These are phyloP conservation scores for Aselliscus stoliczkanus DNA, from an alignment of 2,797 vertebrate genomes.

Conservation along the genomic window DNA sequence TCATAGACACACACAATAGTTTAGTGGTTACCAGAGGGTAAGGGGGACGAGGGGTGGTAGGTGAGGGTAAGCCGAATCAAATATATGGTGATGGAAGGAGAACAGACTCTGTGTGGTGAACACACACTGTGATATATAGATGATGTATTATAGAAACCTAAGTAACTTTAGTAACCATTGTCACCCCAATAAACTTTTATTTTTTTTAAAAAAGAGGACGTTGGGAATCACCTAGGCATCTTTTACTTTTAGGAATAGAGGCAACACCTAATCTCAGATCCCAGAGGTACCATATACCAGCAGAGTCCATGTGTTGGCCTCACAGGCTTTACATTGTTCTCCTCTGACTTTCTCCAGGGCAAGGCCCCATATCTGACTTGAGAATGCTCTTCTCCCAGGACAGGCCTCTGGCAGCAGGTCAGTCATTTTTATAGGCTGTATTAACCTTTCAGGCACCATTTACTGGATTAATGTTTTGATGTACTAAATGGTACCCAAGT, in stretches of 20 bases:
- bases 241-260: conserved; percentile 29
- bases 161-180: too few relatives aligned
- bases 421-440: conserved; percentile 13
- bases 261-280: not conserved
- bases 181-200: too few relatives aligned
- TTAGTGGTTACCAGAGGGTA: too few relatives aligned
- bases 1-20: too few relatives aligned
- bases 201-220: not conserved
- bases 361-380: not conserved
- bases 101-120: too few relatives aligned
- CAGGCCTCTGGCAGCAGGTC: not conserved
- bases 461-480: conserved; percentile 59
- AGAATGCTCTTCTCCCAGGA: not conserved
- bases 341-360: not conserved
- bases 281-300: not conserved
- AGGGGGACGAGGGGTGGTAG: too few relatives aligned
- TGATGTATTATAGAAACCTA: too few relatives aligned
- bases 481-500: conserved; percentile 41
- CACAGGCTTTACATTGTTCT: not conserved
- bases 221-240: not conserved
- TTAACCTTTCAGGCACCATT: conserved; percentile 62
- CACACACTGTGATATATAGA: too few relatives aligned
- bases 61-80: too few relatives aligned
- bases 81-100: too few relatives aligned
- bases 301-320: not conserved